These are phyloP conservation scores for Gymnocephalus cernua DNA, from an alignment of 2,113 vertebrate species.

Conservation along the genomic window DNA sequence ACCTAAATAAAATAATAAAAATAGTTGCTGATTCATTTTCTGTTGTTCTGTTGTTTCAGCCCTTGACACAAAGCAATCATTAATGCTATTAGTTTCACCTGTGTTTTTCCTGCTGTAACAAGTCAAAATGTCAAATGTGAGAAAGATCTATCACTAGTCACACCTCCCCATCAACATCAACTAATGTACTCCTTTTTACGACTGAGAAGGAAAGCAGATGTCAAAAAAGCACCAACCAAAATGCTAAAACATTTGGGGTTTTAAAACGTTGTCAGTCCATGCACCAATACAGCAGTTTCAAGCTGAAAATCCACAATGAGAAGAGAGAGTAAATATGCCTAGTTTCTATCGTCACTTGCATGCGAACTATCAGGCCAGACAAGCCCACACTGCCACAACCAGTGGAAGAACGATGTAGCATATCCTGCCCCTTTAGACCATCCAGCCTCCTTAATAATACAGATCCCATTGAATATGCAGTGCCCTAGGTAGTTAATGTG, in stretches of 20 bases:
- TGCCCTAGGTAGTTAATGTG: conserved; percentile 56
- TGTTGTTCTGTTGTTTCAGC: not conserved
- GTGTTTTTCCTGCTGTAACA: not conserved
- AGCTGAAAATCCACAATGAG: not conserved
- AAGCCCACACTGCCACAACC: conserved; percentile 14
- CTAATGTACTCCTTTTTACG: too few species aligned
- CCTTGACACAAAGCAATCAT: not conserved
- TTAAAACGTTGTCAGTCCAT: not conserved
- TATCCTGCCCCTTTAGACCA: conserved; percentile 21
- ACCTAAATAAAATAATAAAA: too few species aligned
- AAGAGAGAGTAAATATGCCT: not conserved
- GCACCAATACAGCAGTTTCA: not conserved
- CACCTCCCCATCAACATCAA: too few species aligned
- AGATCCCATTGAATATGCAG: conserved; percentile 73
- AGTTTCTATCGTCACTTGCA: not conserved
- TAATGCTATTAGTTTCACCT: not conserved
- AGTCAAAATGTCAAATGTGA: not conserved
- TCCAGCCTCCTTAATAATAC: conserved; percentile 74
- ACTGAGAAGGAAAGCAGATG: not conserved
- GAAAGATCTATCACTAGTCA: not conserved
- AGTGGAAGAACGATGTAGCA: conserved; percentile 1
- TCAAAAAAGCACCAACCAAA: not conserved
- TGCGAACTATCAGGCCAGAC: not conserved
- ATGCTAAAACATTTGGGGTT: not conserved
- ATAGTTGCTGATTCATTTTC: too few species aligned